Conservation (phyloP, 2,888 invertebrate species). For the Pseudoips prasinana region DNA sequence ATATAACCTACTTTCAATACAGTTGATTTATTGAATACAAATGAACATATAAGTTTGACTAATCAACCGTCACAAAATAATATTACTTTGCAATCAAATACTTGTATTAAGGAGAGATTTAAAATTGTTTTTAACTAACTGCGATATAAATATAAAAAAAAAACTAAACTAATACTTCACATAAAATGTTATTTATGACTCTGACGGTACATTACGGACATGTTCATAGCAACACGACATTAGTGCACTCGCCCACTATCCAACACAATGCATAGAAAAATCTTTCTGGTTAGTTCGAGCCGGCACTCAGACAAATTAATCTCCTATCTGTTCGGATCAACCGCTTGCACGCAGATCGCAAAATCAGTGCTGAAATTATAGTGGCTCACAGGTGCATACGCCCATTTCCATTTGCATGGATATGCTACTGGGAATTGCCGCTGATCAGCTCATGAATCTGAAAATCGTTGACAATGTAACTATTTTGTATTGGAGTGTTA, state of each 20-base stretch:
- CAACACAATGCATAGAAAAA: conserved; percentile 4
- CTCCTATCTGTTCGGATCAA: conserved; percentile 49
- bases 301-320: conserved; percentile 59
- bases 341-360: conserved; percentile 36
- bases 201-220: no score
- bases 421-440: conserved; percentile 43
- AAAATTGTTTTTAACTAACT: no score
- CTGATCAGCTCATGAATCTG: conserved; percentile 51
- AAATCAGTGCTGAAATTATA: conserved; percentile 48
- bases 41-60: no score
- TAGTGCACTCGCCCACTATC: background rate
- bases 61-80: no score
- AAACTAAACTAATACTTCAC: no score
- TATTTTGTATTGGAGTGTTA: conserved; percentile 13
- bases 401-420: conserved; percentile 55
- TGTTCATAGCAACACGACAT: background rate
- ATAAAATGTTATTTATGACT: no score
- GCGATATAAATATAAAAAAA: no score
- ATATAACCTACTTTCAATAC: no score
- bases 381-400: conserved; percentile 34
- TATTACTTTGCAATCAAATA: no score
- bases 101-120: no score
- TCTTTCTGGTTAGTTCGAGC: conserved; percentile 27
- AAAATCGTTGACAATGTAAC: conserved; percentile 39
- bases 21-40: no score